Conservation (phyloP, 2,113 vertebrate genomes). For the Mormyrus lacerda region DNA sequence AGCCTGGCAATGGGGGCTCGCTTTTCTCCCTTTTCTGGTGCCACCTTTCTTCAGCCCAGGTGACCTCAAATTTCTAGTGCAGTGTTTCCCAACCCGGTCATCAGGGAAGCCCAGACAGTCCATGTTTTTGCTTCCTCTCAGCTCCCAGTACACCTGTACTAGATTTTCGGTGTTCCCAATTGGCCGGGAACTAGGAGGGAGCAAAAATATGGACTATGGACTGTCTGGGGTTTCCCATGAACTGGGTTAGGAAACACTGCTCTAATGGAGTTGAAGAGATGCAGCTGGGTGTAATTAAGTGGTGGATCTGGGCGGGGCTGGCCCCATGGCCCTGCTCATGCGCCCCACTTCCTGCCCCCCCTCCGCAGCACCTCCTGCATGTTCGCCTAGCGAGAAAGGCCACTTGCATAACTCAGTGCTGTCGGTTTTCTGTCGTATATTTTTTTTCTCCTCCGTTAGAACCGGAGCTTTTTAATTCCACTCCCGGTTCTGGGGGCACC, state of each 20-base stretch:
- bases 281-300: conserved; percentile 2
- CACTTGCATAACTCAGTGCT: not conserved
- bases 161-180: not conserved
- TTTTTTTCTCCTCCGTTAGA: not conserved
- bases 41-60: not conserved
- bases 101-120: not conserved
- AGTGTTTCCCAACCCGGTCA: not conserved
- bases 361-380: not conserved
- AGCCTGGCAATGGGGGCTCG: not conserved
- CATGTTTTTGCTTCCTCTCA: not conserved
- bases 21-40: not conserved
- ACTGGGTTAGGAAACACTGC: not conserved
- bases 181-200: not conserved
- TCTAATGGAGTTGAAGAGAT: not conserved
- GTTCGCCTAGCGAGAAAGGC: not conserved
- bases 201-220: not conserved
- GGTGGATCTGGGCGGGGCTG: not conserved
- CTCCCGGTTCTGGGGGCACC: not conserved
- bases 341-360: not conserved
- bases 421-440: not conserved
- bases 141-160: not conserved
- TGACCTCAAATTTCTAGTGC: not conserved
- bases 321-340: not conserved
- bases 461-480: not conserved
- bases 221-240: not conserved